A percentile compares a stretch with the other conserved stretches of the same genome.
These are phyloP conservation scores for Pelodiscus sinensis DNA, from an alignment of 2,113 vertebrate species.

Conservation along the genomic window DNA sequence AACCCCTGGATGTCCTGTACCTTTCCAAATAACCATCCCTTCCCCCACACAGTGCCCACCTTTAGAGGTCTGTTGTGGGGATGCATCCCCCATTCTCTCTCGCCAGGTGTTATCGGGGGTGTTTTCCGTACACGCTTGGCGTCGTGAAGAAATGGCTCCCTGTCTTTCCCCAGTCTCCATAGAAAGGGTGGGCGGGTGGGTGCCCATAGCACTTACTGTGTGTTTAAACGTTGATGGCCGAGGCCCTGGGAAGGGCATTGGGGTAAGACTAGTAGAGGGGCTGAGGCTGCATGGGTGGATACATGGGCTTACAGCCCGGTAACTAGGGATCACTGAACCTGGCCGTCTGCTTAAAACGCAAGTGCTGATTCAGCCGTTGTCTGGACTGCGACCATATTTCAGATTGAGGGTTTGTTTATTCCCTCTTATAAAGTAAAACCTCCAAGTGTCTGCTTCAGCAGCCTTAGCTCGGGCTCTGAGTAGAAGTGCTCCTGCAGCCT, in stretches of 20 bases:
- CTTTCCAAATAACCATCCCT: no score
- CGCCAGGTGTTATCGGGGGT: no score
- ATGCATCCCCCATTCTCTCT: no score
- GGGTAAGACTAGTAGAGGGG: neutral
- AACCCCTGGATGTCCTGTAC: no score
- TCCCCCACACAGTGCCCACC: no score
- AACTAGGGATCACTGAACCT: constrained; percentile 25
- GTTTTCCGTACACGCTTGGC: no score
- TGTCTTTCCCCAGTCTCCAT: no score
- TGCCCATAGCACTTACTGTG: no score
- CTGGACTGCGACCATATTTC: constrained; percentile 21
- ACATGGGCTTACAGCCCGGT: neutral
- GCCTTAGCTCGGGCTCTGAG: neutral
- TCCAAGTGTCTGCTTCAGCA: constrained; percentile 29
- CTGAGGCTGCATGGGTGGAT: constrained; percentile 15
- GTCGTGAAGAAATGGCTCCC: no score
- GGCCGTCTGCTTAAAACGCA: constrained; percentile 23
- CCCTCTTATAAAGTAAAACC: neutral
- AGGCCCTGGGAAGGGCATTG: neutral
- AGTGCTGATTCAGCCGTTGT: constrained; percentile 31
- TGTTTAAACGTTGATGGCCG: no score
- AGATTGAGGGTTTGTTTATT: neutral
- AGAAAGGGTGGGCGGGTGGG: no score
- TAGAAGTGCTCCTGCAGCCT: constrained; percentile 33
- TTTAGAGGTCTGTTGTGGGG: no score